Percentiles rank a stretch among this genome's conserved stretches.
phyloP scores from a whole-genome alignment of 1,140 invertebrate genomes.

The Eriosoma lanigerum region DNA sequence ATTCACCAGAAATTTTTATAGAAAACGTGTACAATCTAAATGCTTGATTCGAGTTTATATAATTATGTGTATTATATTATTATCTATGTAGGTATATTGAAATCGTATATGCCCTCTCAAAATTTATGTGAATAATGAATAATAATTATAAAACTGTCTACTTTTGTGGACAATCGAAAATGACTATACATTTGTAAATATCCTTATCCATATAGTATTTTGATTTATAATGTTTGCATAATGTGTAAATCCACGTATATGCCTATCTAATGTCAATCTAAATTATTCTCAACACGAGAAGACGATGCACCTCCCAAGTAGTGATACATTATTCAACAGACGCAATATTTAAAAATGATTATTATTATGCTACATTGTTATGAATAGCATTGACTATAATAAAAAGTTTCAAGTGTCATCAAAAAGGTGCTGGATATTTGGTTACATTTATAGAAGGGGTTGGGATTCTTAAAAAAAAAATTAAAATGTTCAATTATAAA shows the following conservation, averaged over 20 bases:
- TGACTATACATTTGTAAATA: too few species aligned
- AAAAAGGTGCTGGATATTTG: too few species aligned
- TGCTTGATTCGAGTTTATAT: conserved; percentile 26
- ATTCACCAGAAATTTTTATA: conserved; percentile 12
- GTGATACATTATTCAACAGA: conserved; percentile 44
- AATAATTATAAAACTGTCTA: too few species aligned
- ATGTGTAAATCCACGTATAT: background rate
- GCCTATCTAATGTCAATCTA: background rate
- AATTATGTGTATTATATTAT: background rate
- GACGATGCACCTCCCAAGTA: conserved; percentile 40
- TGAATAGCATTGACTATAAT: background rate
- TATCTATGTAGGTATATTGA: background rate
- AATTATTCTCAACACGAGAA: conserved; percentile 31
- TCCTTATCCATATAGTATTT: background rate
- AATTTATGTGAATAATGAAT: too few species aligned
- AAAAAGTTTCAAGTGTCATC: background rate
- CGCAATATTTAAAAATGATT: background rate
- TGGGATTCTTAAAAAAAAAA: too few species aligned
- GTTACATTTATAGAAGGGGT: too few species aligned
- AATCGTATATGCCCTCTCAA: too few species aligned
- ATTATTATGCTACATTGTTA: background rate
- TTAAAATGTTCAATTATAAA: too few species aligned
- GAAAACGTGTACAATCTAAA: background rate
- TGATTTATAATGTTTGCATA: background rate
- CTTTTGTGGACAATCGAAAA: too few species aligned